Evolutionary conservation across 2,113 vertebrate genomes (phyloP).

Genomic region (Colossoma macropomum): DNA sequence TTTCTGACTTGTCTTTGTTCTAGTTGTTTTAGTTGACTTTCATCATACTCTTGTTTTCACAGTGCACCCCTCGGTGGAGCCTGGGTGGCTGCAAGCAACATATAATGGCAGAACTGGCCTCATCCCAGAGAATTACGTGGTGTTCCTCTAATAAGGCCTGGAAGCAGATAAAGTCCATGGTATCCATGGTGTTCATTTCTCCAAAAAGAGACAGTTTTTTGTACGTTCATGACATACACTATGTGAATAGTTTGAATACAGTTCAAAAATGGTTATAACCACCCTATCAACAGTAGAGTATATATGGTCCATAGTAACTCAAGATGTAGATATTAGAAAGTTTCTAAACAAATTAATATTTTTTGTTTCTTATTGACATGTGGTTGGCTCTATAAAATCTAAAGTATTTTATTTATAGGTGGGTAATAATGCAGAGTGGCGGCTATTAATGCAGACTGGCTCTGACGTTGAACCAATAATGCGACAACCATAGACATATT

Average conservation of each 20-base stretch:
- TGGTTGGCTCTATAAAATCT: constrained; percentile 29
- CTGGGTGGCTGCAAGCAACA: constrained; percentile 96
- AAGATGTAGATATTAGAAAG: constrained; percentile 43
- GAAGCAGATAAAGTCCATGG: constrained; percentile 86
- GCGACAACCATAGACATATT: background rate
- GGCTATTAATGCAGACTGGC: constrained; percentile 17
- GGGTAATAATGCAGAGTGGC: constrained; percentile 17
- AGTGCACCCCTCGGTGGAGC: constrained; percentile 96
- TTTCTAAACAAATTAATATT: constrained; percentile 42
- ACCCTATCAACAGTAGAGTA: constrained; percentile 19
- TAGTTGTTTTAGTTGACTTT: background rate
- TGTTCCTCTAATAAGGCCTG: constrained; percentile 81
- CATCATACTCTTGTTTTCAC: constrained; percentile 59
- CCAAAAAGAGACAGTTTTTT: constrained; percentile 72
- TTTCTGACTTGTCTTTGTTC: background rate
- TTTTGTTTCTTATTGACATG: constrained; percentile 39
- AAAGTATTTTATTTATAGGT: constrained; percentile 47
- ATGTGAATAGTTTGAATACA: constrained; percentile 43
- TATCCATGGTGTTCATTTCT: constrained; percentile 88
- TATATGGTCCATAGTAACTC: constrained; percentile 20
- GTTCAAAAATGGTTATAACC: constrained; percentile 31
- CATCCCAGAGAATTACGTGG: constrained; percentile 95
- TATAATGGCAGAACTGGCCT: constrained; percentile 95
- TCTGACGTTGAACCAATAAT: constrained; percentile 38
- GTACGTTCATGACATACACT: constrained; percentile 38